Evolutionary conservation across 1,140 invertebrate species (phyloP), one percentile per base, ranked within the genome.

Genomic region (Drosophila guanche): DNA sequence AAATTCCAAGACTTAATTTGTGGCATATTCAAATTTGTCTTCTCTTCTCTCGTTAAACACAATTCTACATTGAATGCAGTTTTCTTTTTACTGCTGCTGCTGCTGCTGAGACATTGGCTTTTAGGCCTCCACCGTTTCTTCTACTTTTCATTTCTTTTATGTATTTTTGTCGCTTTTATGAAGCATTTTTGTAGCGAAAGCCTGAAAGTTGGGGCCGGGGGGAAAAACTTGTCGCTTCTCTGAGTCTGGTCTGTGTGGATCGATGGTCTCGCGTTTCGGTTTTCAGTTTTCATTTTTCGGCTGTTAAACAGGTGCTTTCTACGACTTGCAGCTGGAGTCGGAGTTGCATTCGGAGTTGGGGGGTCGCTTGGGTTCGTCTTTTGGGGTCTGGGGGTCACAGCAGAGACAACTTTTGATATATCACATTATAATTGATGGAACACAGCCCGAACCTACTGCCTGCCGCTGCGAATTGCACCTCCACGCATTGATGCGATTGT

Each of bases 111-210:
- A n/a, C n/a, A n/a, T n/a, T 20, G 16, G 16, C 40, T 53, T 71
- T 51, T 61, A 52, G 54, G 67, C 59, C 69, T 47, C 61, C 45
- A 54, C 68, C 48, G 61, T 59, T 43, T 75, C 47, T 52, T 45
- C 53, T 43, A 40, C 50, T 55, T 52, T 59, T 59, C 50, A 58
- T 71, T 65, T 76, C 45, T 25, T 60, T 71, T 52, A 63, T 66
- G 69, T 60, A 53, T 67, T 54, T 50, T 54, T 67, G 59, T 74
- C 48, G 74, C 60, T 80, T 78, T 88, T 88, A 88, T 83, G 81
- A 86, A 62, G 83, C 74, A 86, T 86, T 86, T 86, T 86, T 86
- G 83, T 83, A 86, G 83, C 83, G 83, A 86, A 86, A 86, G 83
- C 83, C 69, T 29, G 54, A 20, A 53, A 37, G 46, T 46, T 0